Evolutionary conservation across 2,888 invertebrate species (phyloP).

Genomic region (Dryomyza anilis): DNA sequence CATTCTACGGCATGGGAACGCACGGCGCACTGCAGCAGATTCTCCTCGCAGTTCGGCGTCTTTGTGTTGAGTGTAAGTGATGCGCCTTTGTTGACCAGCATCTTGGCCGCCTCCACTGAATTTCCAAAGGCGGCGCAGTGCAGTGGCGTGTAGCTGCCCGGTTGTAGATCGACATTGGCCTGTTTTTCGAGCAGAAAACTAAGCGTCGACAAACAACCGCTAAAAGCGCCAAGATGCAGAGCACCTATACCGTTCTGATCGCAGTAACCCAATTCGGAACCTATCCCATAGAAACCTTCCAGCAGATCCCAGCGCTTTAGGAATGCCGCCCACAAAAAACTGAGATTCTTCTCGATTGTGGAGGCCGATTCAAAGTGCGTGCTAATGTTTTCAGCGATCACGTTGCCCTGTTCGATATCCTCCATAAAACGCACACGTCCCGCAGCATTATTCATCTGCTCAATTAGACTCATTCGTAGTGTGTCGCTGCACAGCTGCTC

Average conservation of each 20-base stretch:
- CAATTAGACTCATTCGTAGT: slow-evolving; percentile 73
- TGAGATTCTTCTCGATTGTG: slow-evolving; percentile 73
- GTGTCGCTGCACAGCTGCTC: slow-evolving; percentile 77
- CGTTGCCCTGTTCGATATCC: slow-evolving; percentile 74
- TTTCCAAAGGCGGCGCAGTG: slow-evolving; percentile 92
- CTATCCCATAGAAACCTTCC: slow-evolving; percentile 67
- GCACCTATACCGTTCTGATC: slow-evolving; percentile 78
- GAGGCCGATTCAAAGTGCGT: slow-evolving; percentile 65
- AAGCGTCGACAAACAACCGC: slow-evolving; percentile 75
- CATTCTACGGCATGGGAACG: slow-evolving; percentile 82
- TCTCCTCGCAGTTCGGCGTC: slow-evolving; percentile 72
- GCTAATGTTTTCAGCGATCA: slow-evolving; percentile 65
- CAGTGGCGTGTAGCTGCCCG: slow-evolving; percentile 78
- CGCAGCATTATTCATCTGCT: slow-evolving; percentile 74
- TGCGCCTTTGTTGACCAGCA: slow-evolving; percentile 75
- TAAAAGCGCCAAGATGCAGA: slow-evolving; percentile 78
- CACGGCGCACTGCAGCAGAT: slow-evolving; percentile 83
- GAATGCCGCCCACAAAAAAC: slow-evolving; percentile 77
- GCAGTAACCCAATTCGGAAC: slow-evolving; percentile 73
- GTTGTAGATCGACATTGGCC: slow-evolving; percentile 71
- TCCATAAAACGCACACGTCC: slow-evolving; percentile 73
- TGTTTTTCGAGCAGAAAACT: slow-evolving; percentile 72
- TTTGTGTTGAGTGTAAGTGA: slow-evolving; percentile 72
- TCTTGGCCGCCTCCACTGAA: slow-evolving; percentile 77
- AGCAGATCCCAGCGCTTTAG: slow-evolving; percentile 72